Evolutionary conservation across 2,888 invertebrate genomes (phyloP), one percentile per base, ranked within the genome.

Genomic region (Amblyjoppa fuscipennis): DNA sequence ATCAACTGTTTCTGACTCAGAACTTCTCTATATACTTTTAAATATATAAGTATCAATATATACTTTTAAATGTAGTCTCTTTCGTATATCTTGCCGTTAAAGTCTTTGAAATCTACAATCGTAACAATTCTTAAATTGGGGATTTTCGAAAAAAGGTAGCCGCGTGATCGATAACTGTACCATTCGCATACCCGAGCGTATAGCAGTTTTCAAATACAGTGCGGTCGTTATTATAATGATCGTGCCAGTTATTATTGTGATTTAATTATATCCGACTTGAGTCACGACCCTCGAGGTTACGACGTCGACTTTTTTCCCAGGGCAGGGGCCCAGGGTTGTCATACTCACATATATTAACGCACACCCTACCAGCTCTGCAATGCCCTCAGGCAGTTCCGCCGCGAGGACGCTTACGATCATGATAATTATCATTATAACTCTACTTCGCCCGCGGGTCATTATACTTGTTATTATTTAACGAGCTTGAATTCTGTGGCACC

Each of bases 401-500:
- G 25, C 49, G 45, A 38, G 53, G 56, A 41, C 66, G 20, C 56
- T 74, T 45, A 74, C 68, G 73, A 74, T 68, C 80, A 68, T 56
- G 64, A 74, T 53, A 53, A 68, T 74, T 75, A 69, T 81, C 59
- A 69, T 81, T 75, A 81, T 61, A 78, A n/a, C 49, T 68, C 66
- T 11, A 49, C 41, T 68, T 68, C 71, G 41, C 59, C 59, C 61
- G 28, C 70, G 4, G 38, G 13, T 64, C 25, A 76, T 51, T 70
- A 69, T 81, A 61, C 53, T 49, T 61, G 41, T 59, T 69, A 73
- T 83, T 73, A 83, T 73, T 78, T 78, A 78, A 77, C 77, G 73
- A 83, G 77, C 79, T 45, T 31, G 53, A 75, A 70, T 69, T 45
- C 20, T 25, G 64, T 34, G 20, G 20, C 31, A 7, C n/a, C 16